Percentiles rank a stretch among this genome's conserved stretches.
Conservation (phyloP, 2,797 vertebrate species). For the Aselliscus stoliczkanus region DNA sequence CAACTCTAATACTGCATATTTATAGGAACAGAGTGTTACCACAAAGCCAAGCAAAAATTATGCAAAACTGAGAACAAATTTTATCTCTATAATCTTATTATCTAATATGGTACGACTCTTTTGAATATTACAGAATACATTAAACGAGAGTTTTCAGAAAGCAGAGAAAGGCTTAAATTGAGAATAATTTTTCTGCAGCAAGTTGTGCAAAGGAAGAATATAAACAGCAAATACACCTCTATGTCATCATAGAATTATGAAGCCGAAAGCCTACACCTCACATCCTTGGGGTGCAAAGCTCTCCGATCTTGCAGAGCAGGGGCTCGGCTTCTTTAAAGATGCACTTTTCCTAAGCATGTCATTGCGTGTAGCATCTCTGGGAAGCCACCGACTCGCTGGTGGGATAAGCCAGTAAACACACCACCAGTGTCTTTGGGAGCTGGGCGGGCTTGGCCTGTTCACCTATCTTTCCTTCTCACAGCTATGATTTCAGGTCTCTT, state of each 20-base stretch:
- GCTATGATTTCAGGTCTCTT: background rate
- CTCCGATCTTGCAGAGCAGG: background rate
- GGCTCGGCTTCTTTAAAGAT: background rate
- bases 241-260: background rate
- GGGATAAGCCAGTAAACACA: background rate
- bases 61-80: background rate
- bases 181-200: background rate
- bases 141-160: background rate
- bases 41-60: slow-evolving; percentile 66
- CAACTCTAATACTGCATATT: background rate
- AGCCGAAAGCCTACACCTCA: background rate
- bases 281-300: background rate
- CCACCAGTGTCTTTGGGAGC: background rate
- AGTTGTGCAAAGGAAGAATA: background rate
- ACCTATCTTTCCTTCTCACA: background rate
- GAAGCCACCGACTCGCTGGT: background rate
- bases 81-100: background rate
- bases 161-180: background rate
- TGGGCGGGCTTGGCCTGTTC: background rate
- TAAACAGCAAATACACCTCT: background rate
- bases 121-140: background rate
- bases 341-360: background rate
- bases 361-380: background rate
- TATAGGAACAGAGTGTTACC: background rate
- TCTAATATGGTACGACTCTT: background rate